These are phyloP conservation scores for Siderastrea radians DNA, from an alignment of 92 coral and sea anemone genomes.

Conservation along the genomic window DNA sequence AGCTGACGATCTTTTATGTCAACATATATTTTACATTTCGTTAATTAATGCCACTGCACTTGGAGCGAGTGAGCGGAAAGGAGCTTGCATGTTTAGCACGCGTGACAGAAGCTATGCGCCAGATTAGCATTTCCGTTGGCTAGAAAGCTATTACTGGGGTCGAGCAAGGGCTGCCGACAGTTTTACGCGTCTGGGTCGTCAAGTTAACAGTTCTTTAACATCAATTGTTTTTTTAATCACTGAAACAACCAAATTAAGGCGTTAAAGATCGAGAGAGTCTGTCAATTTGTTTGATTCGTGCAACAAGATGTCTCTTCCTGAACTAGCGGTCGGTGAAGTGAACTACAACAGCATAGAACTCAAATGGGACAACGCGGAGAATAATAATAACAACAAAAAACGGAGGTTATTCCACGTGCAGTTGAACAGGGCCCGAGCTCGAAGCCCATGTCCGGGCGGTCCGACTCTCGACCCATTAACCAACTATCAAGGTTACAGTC, in stretches of 20 bases:
- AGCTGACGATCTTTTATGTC: conserved; percentile 17
- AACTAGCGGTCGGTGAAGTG: conserved; percentile 79
- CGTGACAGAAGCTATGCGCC: background rate
- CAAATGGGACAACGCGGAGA: conserved; percentile 77
- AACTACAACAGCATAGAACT: conserved; percentile 97
- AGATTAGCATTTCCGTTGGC: background rate
- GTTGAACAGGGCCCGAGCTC: conserved; percentile 78
- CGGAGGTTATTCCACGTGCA: conserved; percentile 81
- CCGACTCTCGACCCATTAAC: conserved; percentile 87
- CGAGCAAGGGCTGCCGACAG: background rate
- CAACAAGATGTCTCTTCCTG: conserved; percentile 53
- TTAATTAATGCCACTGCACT: conserved; percentile 17
- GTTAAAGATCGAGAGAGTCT: background rate
- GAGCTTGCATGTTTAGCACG: background rate
- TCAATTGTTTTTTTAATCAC: background rate
- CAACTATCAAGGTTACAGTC: conserved; percentile 93
- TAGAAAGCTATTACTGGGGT: background rate
- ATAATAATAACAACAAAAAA: conserved; percentile 67
- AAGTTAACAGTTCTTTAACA: background rate
- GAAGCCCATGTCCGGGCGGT: conserved; percentile 90
- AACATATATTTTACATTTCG: conserved; percentile 9
- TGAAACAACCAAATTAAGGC: background rate
- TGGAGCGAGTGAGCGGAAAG: background rate
- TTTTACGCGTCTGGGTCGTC: conserved; percentile 2
- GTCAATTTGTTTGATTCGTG: conserved; percentile 5